Conservation (phyloP, 2,888 invertebrate species). For the Brenthis ino region DNA sequence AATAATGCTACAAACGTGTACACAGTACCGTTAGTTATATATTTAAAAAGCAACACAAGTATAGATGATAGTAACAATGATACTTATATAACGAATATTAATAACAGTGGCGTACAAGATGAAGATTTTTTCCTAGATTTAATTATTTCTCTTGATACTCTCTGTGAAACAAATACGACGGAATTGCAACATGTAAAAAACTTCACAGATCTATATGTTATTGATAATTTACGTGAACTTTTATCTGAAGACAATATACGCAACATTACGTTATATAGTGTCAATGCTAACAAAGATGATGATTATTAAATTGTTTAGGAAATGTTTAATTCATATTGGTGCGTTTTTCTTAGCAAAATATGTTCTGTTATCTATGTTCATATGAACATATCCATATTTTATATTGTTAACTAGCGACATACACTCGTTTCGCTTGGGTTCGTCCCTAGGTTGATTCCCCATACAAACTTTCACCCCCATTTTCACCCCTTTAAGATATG, state of each 20-base stretch:
- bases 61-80: neutral
- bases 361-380: no score
- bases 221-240: neutral
- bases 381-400: no score
- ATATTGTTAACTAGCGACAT: no score
- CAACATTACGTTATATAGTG: neutral
- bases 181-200: neutral
- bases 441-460: no score
- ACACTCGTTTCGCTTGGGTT: no score
- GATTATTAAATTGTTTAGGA: neutral
- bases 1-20: neutral
- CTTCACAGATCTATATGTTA: neutral
- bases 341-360: no score
- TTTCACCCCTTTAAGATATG: no score
- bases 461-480: no score
- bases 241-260: neutral
- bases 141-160: slow-evolving; percentile 27
- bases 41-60: neutral
- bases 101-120: neutral
- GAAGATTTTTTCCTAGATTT: slow-evolving; percentile 31
- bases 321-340: no score
- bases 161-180: slow-evolving; percentile 15
- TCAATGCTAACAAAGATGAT: neutral
- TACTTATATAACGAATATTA: neutral
- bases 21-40: neutral